Base-by-base conservation (phyloP, 2,888 invertebrate species). In the Drosophila stalkeri region DNA sequence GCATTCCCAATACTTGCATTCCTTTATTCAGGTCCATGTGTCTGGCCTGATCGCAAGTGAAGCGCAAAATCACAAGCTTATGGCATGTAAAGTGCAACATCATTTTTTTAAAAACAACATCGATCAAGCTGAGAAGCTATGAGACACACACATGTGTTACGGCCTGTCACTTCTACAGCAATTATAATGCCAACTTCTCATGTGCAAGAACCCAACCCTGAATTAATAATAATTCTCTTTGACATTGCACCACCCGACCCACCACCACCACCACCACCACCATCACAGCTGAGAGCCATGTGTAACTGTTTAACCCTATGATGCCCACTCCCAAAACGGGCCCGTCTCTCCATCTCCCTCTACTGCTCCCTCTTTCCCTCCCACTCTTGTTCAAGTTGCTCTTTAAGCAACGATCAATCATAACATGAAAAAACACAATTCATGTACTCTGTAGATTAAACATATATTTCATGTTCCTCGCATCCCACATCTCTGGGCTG, bases 351-450 rank as follows among this genome's bases (percentile, higher is more conserved):
- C 11, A n/a, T 14, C 35, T 49, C 31, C 11, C 6, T 31, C 4
- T 18, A 14, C 54, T 11, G n/a, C 49, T 6, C 11, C 18, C 12
- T 33, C 49, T 18, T 0, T 16, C 27, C 7, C 6, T 16, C n/a
- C 8, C n/a, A 60, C 64, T 64, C 35, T 49, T 64, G 66, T 47
- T 76, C 67, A 70, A 79, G 66, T 71, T 79, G 73, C 83, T 81
- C 77, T 83, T 84, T 75, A 74, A 69, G 72, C 84, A 81, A 75
- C 84, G 82, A 86, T 85, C 84, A 85, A 85, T 85, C 84, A 83
- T 81, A 65, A 55, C 55, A 47, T 31, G 56, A 64, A 68, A 54
- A 52, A 62, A 23, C 39, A 69, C 64, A 77, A 46, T 74, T 77
- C 52, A 57, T 77, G 77, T 77, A 77, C 69, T 70, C 65, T 74